Base-by-base conservation (phyloP, 2,888 invertebrate genomes). In the Standfussiana lucernea region DNA sequence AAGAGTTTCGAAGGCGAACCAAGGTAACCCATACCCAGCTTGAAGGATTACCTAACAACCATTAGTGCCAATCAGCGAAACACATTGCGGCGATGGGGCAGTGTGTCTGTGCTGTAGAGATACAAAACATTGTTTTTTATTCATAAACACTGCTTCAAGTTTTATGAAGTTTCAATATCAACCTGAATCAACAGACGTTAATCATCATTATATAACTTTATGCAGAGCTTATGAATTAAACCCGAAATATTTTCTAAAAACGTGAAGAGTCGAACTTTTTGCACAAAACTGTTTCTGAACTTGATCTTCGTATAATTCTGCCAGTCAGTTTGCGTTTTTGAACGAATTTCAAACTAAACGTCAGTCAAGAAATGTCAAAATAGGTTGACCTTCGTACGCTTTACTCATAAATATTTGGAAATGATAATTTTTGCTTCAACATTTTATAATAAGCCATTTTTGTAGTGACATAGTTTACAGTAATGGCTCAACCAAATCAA, bases 401-500 rank as follows among this genome's bases (percentile, higher is more conserved):
- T 77, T 68, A 77, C 85, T 83, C 80, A 85, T 80, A 88, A 88
- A 87, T 89, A 84, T 86, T 88, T 87, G 86, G 88, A 89, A 87
- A 88, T 88, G 88, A 77, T 76, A 79, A 75, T 79, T 83, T 85
- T 84, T 88, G 71, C 67, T 69, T 79, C 66, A 77, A 75, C 56
- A 73, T 75, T 79, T 77, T 73, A 64, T 50, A 77, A 65, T 77
- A 72, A 70, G 21, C 68, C 65, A 66, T 62, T 85, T 78, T 86
- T 83, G 86, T 86, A 82, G 80, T 87, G 77, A 70, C 72, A 75
- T 79, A 76, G 75, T 74, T 82, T 82, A 79, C 75, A 88, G 84
- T 80, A 53, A 96, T 96, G 96, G 94, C 96, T 88, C 96, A 96
- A 85, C 77, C 91, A 53, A 95, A 94, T 89, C 96, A 96, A 92